Base-by-base conservation (phyloP, 2,113 vertebrate genomes). In the Myotis davidii region DNA sequence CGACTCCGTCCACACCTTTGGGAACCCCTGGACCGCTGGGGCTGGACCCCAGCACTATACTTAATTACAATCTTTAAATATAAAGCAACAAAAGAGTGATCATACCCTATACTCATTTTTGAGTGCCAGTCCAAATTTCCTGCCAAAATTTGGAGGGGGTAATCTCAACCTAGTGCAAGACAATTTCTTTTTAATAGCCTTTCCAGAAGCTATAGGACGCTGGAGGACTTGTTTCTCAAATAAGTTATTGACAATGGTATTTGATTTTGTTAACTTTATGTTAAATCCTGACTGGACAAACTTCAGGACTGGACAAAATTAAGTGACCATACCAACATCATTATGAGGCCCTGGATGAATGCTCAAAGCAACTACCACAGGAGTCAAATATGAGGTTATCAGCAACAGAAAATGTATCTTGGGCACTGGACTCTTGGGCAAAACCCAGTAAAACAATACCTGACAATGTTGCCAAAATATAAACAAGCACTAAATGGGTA, bases 231-330 rank as follows among this genome's bases (percentile, higher is more conserved):
- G 25, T 79, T 87, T 90, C 34, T 48, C 59, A 74, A 54, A 11
- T 42, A 59, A 7, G 5, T 10, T 85, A 88, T 25, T 20, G 23
- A 50, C 13, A n/a, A 27, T 50, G 48, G 1, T 52, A 10, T 7
- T 64, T 89, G 37, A 59, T 37, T 27, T 56, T 78, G 20, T 83
- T 76, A 73, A 67, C 32, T 72, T 88, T 12, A 94, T 54, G 50
- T 48, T 82, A 85, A 88, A 97, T 83, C 34, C 16, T 34, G 34
- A 90, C 50, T n/a, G 48, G 39, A 79, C 59, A 88, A 92, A 61
- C 29, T 77, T 95, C 8, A 52, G 9, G 18, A 82, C 4, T 56
- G 20, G 76, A 87, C 25, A 89, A 48, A 82, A 13, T 23, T 65
- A 50, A 81, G 10, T 73, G 70, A 92, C 59, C 0, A 56, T 17